phyloP scores from a whole-genome alignment of 2,888 invertebrate genomes.

The Amphipoea lucens region DNA sequence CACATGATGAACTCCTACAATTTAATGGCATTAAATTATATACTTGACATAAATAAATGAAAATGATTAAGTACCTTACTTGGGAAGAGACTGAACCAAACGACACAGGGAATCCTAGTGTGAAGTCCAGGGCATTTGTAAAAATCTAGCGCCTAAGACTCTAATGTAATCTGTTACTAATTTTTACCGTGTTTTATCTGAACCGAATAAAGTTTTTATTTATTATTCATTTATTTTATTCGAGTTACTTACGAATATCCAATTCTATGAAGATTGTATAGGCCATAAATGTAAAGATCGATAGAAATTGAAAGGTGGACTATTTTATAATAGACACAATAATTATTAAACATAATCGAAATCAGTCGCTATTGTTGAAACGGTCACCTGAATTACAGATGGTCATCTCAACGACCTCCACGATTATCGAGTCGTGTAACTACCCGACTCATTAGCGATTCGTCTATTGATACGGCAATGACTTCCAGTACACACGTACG shows the following conservation, averaged over 20 bases:
- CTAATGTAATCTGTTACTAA: not conserved
- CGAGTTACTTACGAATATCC: not conserved
- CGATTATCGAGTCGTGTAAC: slow-evolving; percentile 22
- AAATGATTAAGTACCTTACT: not conserved
- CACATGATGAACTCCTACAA: slow-evolving; percentile 9
- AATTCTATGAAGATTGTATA: not conserved
- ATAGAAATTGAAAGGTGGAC: not conserved
- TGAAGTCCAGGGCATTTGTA: not conserved
- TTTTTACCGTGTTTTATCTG: not conserved
- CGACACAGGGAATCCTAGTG: not conserved
- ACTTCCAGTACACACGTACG: slow-evolving; percentile 35
- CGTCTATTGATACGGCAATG: slow-evolving; percentile 46
- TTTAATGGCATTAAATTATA: not conserved
- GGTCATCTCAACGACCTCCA: slow-evolving; percentile 38
- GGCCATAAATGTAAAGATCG: not conserved
- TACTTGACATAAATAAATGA: not conserved
- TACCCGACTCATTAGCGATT: slow-evolving; percentile 47
- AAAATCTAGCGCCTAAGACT: not conserved
- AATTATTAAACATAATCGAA: slow-evolving; percentile 18
- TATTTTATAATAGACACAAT: not conserved
- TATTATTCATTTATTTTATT: not conserved
- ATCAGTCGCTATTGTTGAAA: slow-evolving; percentile 7
- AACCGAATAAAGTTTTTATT: not conserved
- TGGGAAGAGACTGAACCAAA: not conserved
- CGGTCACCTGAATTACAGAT: slow-evolving; percentile 44